Evolutionary conservation across 2,113 vertebrate species (phyloP).

Genomic region (Uria aalge): DNA sequence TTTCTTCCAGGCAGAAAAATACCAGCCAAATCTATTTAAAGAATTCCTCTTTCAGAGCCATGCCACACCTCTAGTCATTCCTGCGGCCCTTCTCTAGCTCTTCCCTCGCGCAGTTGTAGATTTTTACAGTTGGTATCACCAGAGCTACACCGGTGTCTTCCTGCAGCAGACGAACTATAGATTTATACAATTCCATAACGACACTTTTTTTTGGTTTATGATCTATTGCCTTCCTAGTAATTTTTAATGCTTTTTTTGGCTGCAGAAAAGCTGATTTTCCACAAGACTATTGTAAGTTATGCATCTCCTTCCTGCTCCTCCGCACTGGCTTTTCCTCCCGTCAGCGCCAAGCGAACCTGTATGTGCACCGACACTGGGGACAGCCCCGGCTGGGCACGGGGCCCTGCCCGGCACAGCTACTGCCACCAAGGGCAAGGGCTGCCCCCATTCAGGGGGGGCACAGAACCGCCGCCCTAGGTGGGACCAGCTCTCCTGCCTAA

Average conservation of each 20-base stretch:
- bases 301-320: background rate
- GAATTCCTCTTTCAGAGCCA: background rate
- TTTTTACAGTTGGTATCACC: background rate
- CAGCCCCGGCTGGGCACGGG: fast-evolving
- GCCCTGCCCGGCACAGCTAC: background rate
- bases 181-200: background rate
- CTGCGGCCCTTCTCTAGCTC: background rate
- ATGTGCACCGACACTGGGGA: no score
- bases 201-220: background rate
- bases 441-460: background rate
- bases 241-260: background rate
- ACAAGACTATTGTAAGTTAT: background rate
- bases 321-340: background rate
- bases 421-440: background rate
- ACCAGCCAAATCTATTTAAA: background rate
- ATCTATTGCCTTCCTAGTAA: background rate
- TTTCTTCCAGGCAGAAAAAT: background rate
- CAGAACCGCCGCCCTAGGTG: background rate
- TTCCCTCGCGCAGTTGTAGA: no score
- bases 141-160: background rate
- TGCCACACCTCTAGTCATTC: background rate
- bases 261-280: background rate
- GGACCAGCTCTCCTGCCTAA: background rate
- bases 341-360: background rate
- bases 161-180: background rate